Evolutionary conservation across 2,888 invertebrate genomes (phyloP), one percentile per base, ranked within the genome.

Genomic region (Scrobipalpa costella): DNA sequence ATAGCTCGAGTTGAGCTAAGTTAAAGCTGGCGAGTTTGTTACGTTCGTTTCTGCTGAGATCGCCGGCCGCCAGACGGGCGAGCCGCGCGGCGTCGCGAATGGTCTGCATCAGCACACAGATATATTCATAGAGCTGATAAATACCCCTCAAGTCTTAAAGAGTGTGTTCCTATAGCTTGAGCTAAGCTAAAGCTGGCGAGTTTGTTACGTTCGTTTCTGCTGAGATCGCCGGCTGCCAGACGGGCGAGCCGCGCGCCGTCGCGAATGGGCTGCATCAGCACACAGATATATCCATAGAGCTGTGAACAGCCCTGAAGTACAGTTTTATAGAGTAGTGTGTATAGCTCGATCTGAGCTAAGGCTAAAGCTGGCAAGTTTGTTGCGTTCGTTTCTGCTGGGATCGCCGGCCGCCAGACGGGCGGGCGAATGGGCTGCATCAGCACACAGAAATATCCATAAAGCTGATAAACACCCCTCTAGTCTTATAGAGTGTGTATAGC

Each of bases 1-100:
- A 68, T 70, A 71, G 67, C 72, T 71, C 70, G 66, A 73, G 72
- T 71, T 71, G 69, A 71, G 72, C 73, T 69, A 71, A 71, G 72
- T 72, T 69, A 71, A 70, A 71, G 75, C 72, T 73, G 70, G 71
- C 71, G 68, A 77, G 78, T 75, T 79, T 81, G 79, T 81, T 84
- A 83, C 85, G 84, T 86, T 88, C 85, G 87, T 88, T 90, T 88
- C 88, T 87, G 90, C 90, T 90, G 90, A 90, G 85, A 83, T 81
- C 83, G 82, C 80, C 44, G 44, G 44, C 59, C 65, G 63, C 61
- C 83, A 88, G 86, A 85, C 86, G 81, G 87, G 82, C 85, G 84
- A 83, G 84, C 77, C 83, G 79, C 86, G 84, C 84, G 78, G 84
- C 81, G 77, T 79, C 78, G 85, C 84, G 87, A 86, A 85, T 84